Evolutionary conservation across 2,113 vertebrate genomes (phyloP).

Genomic region (Pterocles gutturalis): DNA sequence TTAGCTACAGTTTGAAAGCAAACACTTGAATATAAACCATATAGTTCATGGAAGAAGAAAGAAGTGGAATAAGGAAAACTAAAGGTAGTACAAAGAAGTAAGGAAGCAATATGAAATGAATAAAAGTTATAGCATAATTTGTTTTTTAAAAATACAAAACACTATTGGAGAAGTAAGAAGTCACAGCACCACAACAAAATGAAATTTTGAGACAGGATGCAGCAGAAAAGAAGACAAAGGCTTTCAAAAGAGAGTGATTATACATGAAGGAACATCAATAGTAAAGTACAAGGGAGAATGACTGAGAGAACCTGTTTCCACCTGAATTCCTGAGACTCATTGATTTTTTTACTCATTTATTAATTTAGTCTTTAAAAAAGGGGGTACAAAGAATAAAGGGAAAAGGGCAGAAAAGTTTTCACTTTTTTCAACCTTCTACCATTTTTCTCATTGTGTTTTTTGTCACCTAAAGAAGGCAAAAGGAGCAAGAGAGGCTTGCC

Average conservation of each 20-base stretch:
- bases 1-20: neutral
- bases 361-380: neutral
- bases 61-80: neutral
- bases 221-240: neutral
- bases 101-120: neutral
- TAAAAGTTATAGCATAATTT: neutral
- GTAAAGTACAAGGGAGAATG: neutral
- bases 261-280: neutral
- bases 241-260: neutral
- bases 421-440: neutral
- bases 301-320: neutral
- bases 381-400: neutral
- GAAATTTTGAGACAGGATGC: neutral
- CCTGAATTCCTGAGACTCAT: neutral
- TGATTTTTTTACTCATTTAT: neutral
- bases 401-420: neutral
- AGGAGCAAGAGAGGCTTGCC: neutral
- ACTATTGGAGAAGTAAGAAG: neutral
- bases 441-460: neutral
- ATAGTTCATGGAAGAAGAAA: neutral
- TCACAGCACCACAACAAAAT: neutral
- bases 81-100: neutral
- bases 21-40: neutral
- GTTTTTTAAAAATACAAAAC: neutral
- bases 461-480: neutral